These are phyloP conservation scores for Glaucomys volans DNA, from an alignment of 2,113 vertebrate species.

Conservation along the genomic window DNA sequence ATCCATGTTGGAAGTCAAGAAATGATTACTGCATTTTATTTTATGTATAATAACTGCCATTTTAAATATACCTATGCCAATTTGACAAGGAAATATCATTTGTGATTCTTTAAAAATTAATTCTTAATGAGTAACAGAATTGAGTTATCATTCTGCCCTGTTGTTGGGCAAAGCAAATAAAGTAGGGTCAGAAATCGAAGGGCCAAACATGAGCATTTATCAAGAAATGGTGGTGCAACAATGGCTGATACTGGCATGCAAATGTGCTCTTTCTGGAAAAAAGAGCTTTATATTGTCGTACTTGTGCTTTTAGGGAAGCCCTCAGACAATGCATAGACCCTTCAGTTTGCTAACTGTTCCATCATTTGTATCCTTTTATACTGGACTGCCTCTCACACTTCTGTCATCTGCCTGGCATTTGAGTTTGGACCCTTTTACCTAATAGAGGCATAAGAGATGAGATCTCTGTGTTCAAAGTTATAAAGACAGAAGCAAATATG, in stretches of 20 bases:
- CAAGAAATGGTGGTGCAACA: background rate
- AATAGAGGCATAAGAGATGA: conserved; percentile 4
- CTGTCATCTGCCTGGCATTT: background rate
- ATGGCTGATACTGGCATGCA: background rate
- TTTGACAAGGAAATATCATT: background rate
- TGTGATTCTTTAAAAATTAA: conserved; percentile 27
- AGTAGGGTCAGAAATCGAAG: background rate
- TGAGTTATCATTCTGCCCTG: background rate
- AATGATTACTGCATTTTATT: background rate
- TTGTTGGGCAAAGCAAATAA: background rate
- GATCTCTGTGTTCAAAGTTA: background rate
- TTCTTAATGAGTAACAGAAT: background rate
- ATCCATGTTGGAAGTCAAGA: background rate
- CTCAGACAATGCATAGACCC: background rate
- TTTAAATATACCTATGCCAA: background rate
- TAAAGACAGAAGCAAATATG: background rate
- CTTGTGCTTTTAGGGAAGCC: background rate
- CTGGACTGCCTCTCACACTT: background rate
- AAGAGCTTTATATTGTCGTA: background rate
- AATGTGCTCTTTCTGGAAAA: background rate
- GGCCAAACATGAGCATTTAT: background rate
- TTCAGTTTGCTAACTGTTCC: background rate
- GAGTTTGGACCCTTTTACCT: background rate
- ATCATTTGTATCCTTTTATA: background rate
- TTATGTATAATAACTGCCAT: background rate